These are phyloP conservation scores for Actinernus sp. DNA, from an alignment of 92 coral and sea anemone species.

Conservation along the genomic window DNA sequence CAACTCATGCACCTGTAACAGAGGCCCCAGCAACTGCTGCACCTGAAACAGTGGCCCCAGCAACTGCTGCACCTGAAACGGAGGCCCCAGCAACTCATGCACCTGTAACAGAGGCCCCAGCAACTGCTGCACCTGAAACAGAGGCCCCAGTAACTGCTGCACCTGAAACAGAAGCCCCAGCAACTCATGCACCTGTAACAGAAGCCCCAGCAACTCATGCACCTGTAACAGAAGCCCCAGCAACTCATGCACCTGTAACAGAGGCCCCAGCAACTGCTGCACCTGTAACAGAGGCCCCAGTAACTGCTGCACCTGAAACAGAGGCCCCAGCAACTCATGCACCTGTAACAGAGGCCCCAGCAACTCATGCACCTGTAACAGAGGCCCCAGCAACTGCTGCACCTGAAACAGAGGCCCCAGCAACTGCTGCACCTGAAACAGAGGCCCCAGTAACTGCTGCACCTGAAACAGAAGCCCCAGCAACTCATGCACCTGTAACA, in stretches of 20 bases:
- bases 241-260: neutral
- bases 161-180: neutral
- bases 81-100: neutral
- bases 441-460: conserved; percentile 1
- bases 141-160: neutral
- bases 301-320: conserved; percentile 1
- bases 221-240: neutral
- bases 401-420: neutral
- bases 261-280: neutral
- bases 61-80: neutral
- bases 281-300: conserved; percentile 1
- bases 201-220: neutral
- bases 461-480: neutral
- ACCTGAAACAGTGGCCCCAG: conserved; percentile 1
- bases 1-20: conserved; percentile 3
- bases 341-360: neutral
- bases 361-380: neutral
- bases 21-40: too few relatives aligned
- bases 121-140: conserved; percentile 2
- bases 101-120: too few relatives aligned
- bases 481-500: too few relatives aligned
- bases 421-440: neutral
- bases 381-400: too few relatives aligned
- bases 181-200: neutral
- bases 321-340: neutral